Conservation (phyloP, 2,113 vertebrate species). For the Menura novaehollandiae region DNA sequence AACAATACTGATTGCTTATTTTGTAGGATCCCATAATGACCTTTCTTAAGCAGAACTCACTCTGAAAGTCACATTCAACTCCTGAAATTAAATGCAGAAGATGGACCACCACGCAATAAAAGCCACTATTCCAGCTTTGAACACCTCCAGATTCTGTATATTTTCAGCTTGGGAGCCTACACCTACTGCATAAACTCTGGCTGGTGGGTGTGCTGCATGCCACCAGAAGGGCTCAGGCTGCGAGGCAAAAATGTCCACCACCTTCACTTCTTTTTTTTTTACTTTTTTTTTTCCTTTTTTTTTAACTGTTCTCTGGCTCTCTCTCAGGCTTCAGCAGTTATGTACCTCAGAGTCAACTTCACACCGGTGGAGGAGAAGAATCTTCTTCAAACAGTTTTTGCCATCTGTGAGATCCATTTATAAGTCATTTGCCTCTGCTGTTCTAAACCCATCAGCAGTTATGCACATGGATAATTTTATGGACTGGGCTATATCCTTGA, state of each 20-base stretch:
- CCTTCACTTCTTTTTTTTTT: no score
- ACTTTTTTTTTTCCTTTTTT: neutral
- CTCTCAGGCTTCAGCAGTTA: neutral
- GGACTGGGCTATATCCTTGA: neutral
- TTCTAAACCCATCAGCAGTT: conserved; percentile 16
- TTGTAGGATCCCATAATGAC: neutral
- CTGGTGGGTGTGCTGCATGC: neutral
- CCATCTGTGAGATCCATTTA: conserved; percentile 40
- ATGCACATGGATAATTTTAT: conserved; percentile 26
- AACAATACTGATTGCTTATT: neutral
- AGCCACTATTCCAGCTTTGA: neutral
- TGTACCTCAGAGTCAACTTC: neutral
- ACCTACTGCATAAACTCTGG: neutral
- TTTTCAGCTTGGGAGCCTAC: neutral
- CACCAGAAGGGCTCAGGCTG: neutral
- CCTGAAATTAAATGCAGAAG: neutral
- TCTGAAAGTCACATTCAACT: neutral
- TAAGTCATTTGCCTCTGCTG: conserved; percentile 39
- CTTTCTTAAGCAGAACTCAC: neutral
- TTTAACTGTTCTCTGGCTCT: neutral
- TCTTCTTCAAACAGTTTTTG: neutral
- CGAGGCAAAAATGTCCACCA: neutral
- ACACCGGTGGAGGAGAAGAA: neutral
- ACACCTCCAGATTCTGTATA: neutral
- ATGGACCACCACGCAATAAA: neutral